Evolutionary conservation across 2,888 invertebrate genomes (phyloP), one percentile per base, ranked within the genome.

Genomic region (Mylabris sibirica): DNA sequence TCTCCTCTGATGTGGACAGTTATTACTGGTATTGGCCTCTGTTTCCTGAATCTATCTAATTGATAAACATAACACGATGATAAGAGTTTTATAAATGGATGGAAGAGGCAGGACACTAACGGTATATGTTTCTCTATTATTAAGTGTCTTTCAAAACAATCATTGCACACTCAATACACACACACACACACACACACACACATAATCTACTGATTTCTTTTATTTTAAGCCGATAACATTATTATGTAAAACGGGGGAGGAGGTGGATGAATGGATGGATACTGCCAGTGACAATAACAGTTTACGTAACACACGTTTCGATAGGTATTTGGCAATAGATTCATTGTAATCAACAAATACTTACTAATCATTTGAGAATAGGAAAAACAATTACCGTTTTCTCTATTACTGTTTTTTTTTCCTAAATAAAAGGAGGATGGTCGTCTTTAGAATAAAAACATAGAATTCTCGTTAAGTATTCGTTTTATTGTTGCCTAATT

Each of bases 101-200:
- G 53, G 72, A 75, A 69, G 68, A 72, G 72, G 75, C 76, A 77
- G 77, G 77, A 77, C 77, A 59, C 24, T 77, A 77, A 77, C 77
- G 77, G 77, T 76, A 74, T 65, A 65, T 67, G 59, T 73, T 68
- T 70, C 73, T 74, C 72, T 75, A 49, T 49, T 20, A 20, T 49
- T 20, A 20, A 49, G 20, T 49, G 49, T 49, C 49, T 49, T 49
- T 49, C 17, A 49, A 49, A 49, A 49, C 17, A 49, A 49, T 5
- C 8, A 44, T 17, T 17, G n/a, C 41, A n/a, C 41, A 44, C 38
- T 38, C n/a, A n/a, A n/a, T n/a, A n/a, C n/a, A n/a, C n/a, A n/a
- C n/a, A n/a, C n/a, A n/a, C n/a, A n/a, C n/a, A n/a, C n/a, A n/a
- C n/a, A n/a, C n/a, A n/a, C n/a, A n/a, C n/a, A n/a, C n/a, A 38